A percentile compares a stretch with the other conserved stretches of the same genome.
phyloP scores from a whole-genome alignment of 37 sponge, comb jelly and placozoan species.

The Aplysina aerophoba region DNA sequence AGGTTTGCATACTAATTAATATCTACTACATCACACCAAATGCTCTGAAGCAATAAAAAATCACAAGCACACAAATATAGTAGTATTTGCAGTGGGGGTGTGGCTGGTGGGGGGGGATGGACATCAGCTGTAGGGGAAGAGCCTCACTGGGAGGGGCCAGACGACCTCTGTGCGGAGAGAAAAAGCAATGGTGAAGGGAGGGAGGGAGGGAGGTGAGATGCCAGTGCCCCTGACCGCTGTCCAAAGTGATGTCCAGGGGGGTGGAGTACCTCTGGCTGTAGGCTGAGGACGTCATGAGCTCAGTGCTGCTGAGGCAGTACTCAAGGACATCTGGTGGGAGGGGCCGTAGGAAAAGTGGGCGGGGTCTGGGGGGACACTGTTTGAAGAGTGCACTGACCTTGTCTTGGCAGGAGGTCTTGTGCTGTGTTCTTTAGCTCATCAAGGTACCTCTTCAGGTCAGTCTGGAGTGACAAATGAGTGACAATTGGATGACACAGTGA shows the following conservation, averaged over 20 bases:
- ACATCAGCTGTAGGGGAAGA: conserved; percentile 67
- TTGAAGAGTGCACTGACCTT: conserved; percentile 42
- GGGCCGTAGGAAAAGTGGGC: background rate
- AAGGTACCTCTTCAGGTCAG: conserved; percentile 61
- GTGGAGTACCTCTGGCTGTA: conserved; percentile 52
- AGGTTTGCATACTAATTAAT: background rate
- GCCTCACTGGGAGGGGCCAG: conserved; percentile 73
- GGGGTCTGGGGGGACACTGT: background rate
- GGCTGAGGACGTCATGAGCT: conserved; percentile 56
- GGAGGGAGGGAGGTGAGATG: too few species aligned
- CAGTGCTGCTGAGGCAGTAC: conserved; percentile 50
- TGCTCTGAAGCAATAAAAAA: too few species aligned
- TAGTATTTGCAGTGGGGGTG: too few species aligned
- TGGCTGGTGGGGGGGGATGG: too few species aligned
- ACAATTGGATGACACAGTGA: background rate
- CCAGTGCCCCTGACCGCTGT: conserved; percentile 52
- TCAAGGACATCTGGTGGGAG: conserved; percentile 67
- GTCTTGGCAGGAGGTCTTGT: conserved; percentile 60
- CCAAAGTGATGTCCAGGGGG: conserved; percentile 52
- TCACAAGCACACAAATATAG: too few species aligned
- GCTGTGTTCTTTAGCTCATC: conserved; percentile 55
- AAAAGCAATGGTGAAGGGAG: background rate
- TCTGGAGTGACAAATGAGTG: conserved; percentile 19
- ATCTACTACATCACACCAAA: background rate
- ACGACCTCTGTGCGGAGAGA: conserved; percentile 45